phyloP scores from a whole-genome alignment of 1,140 invertebrate species.

The Conus betulinus region DNA sequence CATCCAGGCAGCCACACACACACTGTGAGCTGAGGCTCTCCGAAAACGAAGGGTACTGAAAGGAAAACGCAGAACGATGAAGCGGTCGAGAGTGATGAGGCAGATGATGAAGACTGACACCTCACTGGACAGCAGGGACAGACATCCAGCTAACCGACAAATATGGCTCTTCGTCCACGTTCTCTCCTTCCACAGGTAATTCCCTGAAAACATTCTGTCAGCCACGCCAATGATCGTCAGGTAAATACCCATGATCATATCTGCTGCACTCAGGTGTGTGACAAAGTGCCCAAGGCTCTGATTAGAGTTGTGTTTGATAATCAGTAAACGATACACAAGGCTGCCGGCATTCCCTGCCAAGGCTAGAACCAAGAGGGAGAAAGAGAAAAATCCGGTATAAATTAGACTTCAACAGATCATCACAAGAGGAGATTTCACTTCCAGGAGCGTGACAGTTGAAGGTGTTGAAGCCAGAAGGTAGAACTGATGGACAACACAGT shows the following conservation, averaged over 20 bases:
- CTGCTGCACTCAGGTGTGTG: slow-evolving; percentile 58
- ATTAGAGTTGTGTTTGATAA: neutral
- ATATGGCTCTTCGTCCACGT: too few relatives aligned
- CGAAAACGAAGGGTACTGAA: too few relatives aligned
- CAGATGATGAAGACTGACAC: too few relatives aligned
- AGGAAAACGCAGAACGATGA: too few relatives aligned
- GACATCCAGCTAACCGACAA: too few relatives aligned
- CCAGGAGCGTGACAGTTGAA: neutral
- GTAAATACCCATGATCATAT: slow-evolving; percentile 34
- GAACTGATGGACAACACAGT: neutral
- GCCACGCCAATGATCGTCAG: too few relatives aligned
- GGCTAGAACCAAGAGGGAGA: slow-evolving; percentile 41
- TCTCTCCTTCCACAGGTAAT: too few relatives aligned
- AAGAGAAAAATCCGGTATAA: slow-evolving; percentile 38
- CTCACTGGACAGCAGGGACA: too few relatives aligned
- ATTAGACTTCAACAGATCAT: neutral
- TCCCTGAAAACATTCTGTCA: too few relatives aligned
- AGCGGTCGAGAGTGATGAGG: too few relatives aligned
- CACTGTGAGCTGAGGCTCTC: slow-evolving; percentile 37
- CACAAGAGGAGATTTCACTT: slow-evolving; percentile 18
- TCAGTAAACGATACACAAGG: slow-evolving; percentile 35
- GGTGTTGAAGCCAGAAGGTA: neutral
- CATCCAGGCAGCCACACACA: slow-evolving; percentile 32
- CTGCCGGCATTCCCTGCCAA: slow-evolving; percentile 49
- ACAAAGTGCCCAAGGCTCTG: slow-evolving; percentile 42